Evolutionary conservation across 2,888 invertebrate genomes (phyloP).

Genomic region (Agriopis aurantiaria): DNA sequence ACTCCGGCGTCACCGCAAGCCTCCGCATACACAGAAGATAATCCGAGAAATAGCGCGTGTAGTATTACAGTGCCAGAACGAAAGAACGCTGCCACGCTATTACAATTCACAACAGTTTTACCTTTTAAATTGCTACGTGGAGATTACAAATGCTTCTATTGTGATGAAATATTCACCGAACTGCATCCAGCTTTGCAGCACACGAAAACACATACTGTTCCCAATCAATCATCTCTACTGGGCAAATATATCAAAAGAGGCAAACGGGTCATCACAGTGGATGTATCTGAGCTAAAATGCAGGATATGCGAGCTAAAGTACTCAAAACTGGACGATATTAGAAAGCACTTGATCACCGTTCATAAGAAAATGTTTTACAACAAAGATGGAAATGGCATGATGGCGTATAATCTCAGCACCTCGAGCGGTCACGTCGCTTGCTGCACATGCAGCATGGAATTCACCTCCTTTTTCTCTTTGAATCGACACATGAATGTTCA

Average conservation of each 20-base stretch:
- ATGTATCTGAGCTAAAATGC: constrained; percentile 75
- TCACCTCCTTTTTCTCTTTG: constrained; percentile 75
- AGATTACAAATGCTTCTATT: constrained; percentile 81
- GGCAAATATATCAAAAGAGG: constrained; percentile 76
- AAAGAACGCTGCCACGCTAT: constrained; percentile 77
- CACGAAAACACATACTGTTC: constrained; percentile 46
- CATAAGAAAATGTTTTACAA: constrained; percentile 76
- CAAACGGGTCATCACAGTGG: constrained; percentile 78
- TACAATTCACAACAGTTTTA: constrained; percentile 73
- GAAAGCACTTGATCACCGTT: constrained; percentile 63
- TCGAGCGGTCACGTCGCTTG: constrained; percentile 70
- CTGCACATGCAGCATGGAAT: constrained; percentile 72
- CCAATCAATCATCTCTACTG: constrained; percentile 65
- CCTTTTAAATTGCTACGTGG: constrained; percentile 81
- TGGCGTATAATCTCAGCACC: constrained; percentile 73
- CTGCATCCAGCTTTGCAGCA: constrained; percentile 60
- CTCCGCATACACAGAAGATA: too few relatives aligned
- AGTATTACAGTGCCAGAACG: constrained; percentile 73
- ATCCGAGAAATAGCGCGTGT: background rate
- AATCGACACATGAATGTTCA: constrained; percentile 82
- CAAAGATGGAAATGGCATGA: constrained; percentile 74
- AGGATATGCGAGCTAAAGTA: constrained; percentile 74
- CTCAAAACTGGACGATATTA: constrained; percentile 72
- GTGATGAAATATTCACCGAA: constrained; percentile 75
- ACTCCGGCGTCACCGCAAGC: too few relatives aligned